These are phyloP conservation scores for Tetragnatha montana DNA, from an alignment of 2,888 invertebrate genomes.

Conservation along the genomic window DNA sequence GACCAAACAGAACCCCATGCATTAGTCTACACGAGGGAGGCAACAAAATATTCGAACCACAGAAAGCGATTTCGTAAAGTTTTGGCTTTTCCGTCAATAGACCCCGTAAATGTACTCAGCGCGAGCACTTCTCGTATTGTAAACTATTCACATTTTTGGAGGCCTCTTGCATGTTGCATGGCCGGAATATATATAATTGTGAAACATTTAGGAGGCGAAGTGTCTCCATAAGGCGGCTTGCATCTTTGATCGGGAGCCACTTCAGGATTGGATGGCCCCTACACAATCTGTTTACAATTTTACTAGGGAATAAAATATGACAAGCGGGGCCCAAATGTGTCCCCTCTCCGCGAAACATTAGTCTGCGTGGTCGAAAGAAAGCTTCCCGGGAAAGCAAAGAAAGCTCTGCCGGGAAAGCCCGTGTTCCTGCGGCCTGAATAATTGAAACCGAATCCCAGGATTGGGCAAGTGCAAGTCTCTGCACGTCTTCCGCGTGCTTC, in stretches of 20 bases:
- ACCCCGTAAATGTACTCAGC: too few relatives aligned
- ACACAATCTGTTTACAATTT: conserved; percentile 11
- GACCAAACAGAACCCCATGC: too few relatives aligned
- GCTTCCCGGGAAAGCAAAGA: neutral
- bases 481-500: conserved; percentile 63
- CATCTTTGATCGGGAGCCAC: neutral
- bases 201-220: neutral
- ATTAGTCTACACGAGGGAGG: too few relatives aligned
- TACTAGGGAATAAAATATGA: conserved; percentile 52
- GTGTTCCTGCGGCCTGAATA: conserved; percentile 67
- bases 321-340: conserved; percentile 24
- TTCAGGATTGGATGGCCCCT: neutral
- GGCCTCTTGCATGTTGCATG: too few relatives aligned
- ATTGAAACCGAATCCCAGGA: conserved; percentile 70
- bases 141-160: too few relatives aligned
- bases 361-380: conserved; percentile 45
- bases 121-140: too few relatives aligned
- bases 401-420: conserved; percentile 23
- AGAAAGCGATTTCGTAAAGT: too few relatives aligned
- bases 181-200: neutral
- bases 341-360: conserved; percentile 49
- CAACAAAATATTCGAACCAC: too few relatives aligned
- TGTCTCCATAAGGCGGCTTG: neutral
- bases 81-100: too few relatives aligned
- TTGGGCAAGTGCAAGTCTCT: conserved; percentile 66